Base-by-base conservation (phyloP, 2,113 vertebrate species). In the Rhea americana region DNA sequence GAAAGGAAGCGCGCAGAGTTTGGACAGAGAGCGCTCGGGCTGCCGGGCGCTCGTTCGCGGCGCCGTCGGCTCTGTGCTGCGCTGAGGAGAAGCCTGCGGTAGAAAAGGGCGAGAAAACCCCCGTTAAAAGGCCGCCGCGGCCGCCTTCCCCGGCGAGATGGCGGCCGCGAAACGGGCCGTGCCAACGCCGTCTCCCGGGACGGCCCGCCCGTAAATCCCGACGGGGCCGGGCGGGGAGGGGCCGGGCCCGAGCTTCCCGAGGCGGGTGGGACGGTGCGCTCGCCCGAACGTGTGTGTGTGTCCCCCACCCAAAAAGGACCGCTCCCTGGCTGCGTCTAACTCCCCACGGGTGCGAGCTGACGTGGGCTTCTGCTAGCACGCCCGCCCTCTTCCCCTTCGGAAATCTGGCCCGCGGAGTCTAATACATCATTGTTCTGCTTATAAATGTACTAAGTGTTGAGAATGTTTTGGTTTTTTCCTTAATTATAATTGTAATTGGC, bases 401-500 rank as follows among this genome's bases (percentile, higher is more conserved):
- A 97, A 97, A 95, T 95, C 86, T 95, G 91, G 83, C 92, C 94
- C 94, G 95, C 55, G 6, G 94, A 96, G 93, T 98, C 91, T 95
- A 94, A 92, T 96, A 96, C 86, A 95, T 94, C 96, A 97, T 97
- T 95, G 97, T 97, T 97, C 93, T 97, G 97, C 96, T 97, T 96
- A 97, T 97, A 97, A 97, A 95, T 97, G 94, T 98, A 97, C 96
- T 97, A 97, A 97, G 95, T 98, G 94, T 98, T 98, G 97, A 97
- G 93, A 97, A 97, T 97, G 97, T 97, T 97, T 98, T 97, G 85
- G 89, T 98, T 97, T 95, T 96, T 97, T 98, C 97, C 96, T 98
- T 98, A 98, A 98, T 97, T 98, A 98, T 98, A 98, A 98, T 96
- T 98, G 98, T 99, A 98, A 98, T 98, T 97, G 97, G 98, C 97